A percentile compares a stretch with the other conserved stretches of the same genome.
Conservation (phyloP, 2,113 vertebrate species). For the Paedocypris sp. region DNA sequence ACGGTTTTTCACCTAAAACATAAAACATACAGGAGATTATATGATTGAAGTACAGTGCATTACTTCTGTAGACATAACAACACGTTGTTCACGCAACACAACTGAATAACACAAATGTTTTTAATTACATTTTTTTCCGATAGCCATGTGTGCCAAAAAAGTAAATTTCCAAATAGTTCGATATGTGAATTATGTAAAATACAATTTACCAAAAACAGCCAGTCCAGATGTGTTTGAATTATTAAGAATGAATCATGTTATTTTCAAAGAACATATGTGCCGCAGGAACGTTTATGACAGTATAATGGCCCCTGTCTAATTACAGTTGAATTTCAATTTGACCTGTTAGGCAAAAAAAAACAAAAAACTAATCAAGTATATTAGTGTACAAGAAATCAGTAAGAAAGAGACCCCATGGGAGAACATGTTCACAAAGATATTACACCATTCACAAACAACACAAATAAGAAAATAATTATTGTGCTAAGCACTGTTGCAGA, state of each 20-base stretch:
- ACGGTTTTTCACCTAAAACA: constrained; percentile 86
- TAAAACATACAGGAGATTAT: background rate
- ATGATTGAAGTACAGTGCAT: background rate
- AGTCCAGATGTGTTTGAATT: constrained; percentile 44
- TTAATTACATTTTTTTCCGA: no score
- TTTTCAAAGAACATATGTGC: constrained; percentile 45
- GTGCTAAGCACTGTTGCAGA: background rate
- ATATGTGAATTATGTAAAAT: no score
- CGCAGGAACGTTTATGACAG: constrained; percentile 60
- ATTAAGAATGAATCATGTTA: constrained; percentile 60
- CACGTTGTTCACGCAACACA: no score
- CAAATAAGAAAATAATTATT: constrained; percentile 54
- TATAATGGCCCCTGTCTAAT: constrained; percentile 69
- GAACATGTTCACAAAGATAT: constrained; percentile 63
- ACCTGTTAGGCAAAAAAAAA: constrained; percentile 75
- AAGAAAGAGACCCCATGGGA: constrained; percentile 75
- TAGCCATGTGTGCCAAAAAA: no score
- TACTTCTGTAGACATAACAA: constrained; percentile 24
- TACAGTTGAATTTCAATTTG: constrained; percentile 82
- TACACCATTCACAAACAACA: constrained; percentile 55
- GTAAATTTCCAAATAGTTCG: no score
- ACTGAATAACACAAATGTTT: no score
- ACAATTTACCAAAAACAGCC: background rate
- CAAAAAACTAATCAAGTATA: constrained; percentile 78
- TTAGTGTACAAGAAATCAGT: constrained; percentile 68